These are phyloP conservation scores for Florisuga fusca DNA, from an alignment of 2,797 vertebrate genomes.

Conservation along the genomic window DNA sequence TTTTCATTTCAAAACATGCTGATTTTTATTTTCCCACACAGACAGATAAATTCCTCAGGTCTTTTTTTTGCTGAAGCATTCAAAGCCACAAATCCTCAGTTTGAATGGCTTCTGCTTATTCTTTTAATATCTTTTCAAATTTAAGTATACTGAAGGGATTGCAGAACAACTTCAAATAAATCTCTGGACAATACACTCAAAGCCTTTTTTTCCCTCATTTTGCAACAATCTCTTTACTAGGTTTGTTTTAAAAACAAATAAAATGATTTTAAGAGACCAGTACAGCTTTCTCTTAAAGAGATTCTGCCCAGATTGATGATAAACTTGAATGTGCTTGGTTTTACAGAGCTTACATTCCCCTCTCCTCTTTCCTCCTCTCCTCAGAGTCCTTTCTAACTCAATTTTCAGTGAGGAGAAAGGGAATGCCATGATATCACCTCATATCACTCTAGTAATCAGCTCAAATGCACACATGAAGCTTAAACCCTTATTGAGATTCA, in stretches of 20 bases:
- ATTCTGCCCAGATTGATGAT: neutral
- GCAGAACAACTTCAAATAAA: neutral
- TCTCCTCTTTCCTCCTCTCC: neutral
- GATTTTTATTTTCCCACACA: slow-evolving; percentile 9
- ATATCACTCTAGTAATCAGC: neutral
- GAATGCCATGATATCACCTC: neutral
- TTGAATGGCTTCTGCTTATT: neutral
- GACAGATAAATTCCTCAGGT: neutral
- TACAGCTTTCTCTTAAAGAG: neutral
- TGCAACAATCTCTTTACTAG: neutral
- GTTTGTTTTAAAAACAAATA: neutral
- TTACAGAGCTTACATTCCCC: neutral
- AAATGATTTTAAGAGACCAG: neutral
- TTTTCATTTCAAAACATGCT: neutral
- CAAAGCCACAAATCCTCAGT: neutral
- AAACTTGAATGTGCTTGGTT: neutral
- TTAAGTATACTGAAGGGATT: neutral
- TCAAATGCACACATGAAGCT: neutral
- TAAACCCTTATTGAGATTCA: neutral
- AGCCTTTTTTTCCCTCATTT: neutral
- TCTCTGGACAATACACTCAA: neutral
- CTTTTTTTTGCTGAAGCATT: neutral
- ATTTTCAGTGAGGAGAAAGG: neutral
- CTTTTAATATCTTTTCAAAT: neutral
- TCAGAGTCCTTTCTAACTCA: neutral